Percentiles rank a stretch among this genome's conserved stretches.
phyloP scores from a whole-genome alignment of 2,797 vertebrate species.

The Arremon aurantiirostris region DNA sequence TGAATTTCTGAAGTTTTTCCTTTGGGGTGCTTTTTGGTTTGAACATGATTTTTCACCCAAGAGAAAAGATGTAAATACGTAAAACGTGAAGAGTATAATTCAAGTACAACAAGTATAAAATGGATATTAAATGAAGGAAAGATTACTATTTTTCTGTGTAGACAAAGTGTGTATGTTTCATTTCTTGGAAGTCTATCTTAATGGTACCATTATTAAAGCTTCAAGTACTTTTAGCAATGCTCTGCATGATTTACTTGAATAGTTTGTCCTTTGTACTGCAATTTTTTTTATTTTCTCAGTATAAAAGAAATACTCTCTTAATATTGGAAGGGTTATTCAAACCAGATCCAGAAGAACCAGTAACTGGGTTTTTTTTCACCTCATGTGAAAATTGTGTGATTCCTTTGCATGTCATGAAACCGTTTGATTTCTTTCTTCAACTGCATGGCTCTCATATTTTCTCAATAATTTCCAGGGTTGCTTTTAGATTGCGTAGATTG shows the following conservation, averaged over 20 bases:
- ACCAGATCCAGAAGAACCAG: background rate
- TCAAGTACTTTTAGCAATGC: background rate
- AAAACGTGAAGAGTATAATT: background rate
- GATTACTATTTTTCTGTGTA: background rate
- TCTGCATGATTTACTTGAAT: background rate
- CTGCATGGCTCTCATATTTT: background rate
- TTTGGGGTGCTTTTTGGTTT: background rate
- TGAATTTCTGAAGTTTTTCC: background rate
- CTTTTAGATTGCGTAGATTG: background rate
- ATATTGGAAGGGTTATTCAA: background rate
- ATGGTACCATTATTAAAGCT: background rate
- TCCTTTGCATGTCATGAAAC: background rate
- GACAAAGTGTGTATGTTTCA: background rate
- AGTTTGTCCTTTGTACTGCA: background rate
- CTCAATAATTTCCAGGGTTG: background rate
- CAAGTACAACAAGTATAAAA: background rate
- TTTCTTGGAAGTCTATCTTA: background rate
- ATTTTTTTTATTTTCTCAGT: background rate
- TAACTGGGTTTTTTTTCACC: background rate
- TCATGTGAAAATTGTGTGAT: background rate
- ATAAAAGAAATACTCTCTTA: background rate
- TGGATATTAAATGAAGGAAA: background rate
- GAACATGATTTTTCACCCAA: background rate
- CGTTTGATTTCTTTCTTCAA: background rate
- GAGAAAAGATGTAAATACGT: background rate